These are phyloP conservation scores for Tribolium castaneum DNA, from an alignment of 1,140 invertebrate species.

Conservation along the genomic window DNA sequence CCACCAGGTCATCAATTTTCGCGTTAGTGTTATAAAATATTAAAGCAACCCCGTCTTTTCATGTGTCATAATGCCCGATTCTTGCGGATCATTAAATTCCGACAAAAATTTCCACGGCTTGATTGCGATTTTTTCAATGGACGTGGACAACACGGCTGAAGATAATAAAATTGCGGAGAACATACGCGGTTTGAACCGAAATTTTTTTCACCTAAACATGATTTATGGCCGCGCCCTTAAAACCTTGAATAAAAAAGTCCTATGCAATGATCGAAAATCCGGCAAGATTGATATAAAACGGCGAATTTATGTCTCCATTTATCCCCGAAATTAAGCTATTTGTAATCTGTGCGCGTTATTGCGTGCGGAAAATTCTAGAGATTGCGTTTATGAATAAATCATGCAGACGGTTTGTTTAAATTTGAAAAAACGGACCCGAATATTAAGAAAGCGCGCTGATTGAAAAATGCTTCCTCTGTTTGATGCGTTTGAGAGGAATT, in stretches of 20 bases:
- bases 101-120: constrained; percentile 7
- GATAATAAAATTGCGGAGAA: neutral
- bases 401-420: neutral
- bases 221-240: neutral
- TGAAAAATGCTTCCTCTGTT: neutral
- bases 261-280: neutral
- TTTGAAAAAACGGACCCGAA: neutral
- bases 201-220: neutral
- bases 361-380: constrained; percentile 3
- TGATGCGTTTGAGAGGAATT: neutral
- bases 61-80: constrained; percentile 32
- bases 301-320: constrained; percentile 7
- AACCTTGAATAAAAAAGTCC: neutral
- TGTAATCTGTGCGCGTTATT: constrained; percentile 11
- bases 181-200: neutral
- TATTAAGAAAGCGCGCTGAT: too few species aligned
- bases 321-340: constrained; percentile 4
- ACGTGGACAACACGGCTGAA: neutral
- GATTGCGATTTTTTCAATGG: constrained; percentile 10
- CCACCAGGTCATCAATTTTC: constrained; percentile 31
- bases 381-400: constrained; percentile 21
- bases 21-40: constrained; percentile 29
- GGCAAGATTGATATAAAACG: neutral
- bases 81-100: constrained; percentile 24
- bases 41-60: constrained; percentile 23